These are phyloP conservation scores for Darwinula stevensoni DNA, from an alignment of 2,888 invertebrate species.

Conservation along the genomic window DNA sequence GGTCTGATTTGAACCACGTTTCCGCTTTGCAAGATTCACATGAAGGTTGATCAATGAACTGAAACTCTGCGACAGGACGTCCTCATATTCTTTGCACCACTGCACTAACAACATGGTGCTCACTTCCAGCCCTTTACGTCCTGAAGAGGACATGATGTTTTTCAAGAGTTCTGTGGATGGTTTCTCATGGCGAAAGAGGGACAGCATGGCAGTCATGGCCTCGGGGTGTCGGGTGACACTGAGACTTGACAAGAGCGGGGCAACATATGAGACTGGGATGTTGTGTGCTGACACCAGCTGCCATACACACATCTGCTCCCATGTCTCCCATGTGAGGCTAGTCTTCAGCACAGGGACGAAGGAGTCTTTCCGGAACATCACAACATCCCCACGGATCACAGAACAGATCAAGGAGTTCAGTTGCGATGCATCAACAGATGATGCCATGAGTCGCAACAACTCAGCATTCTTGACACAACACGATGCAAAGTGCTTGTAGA, in stretches of 20 bases:
- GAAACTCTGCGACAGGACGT: too few relatives aligned
- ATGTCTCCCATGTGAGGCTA: constrained; percentile 81
- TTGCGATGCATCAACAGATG: constrained; percentile 64
- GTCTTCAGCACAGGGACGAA: constrained; percentile 33
- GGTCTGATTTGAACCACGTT: too few relatives aligned
- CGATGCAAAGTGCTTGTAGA: constrained; percentile 65
- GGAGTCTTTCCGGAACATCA: constrained; percentile 20
- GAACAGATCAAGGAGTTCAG: constrained; percentile 67
- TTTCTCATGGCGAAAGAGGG: constrained; percentile 17
- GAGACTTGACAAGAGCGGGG: constrained; percentile 46
- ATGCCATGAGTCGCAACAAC: constrained; percentile 58
- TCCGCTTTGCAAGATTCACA: too few relatives aligned
- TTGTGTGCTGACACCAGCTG: constrained; percentile 79
- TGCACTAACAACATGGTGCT: too few relatives aligned
- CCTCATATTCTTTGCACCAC: too few relatives aligned
- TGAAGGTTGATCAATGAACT: too few relatives aligned
- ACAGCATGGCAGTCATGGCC: constrained; percentile 69
- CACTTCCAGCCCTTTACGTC: too few relatives aligned
- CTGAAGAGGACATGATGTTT: too few relatives aligned
- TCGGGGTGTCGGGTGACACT: constrained; percentile 63
- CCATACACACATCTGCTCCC: constrained; percentile 92
- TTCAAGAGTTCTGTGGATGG: constrained; percentile 18
- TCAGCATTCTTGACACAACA: constrained; percentile 62
- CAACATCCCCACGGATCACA: constrained; percentile 50
- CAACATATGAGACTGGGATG: constrained; percentile 62